phyloP scores from a whole-genome alignment of 2,113 vertebrate species.

The Scatophagus argus region DNA sequence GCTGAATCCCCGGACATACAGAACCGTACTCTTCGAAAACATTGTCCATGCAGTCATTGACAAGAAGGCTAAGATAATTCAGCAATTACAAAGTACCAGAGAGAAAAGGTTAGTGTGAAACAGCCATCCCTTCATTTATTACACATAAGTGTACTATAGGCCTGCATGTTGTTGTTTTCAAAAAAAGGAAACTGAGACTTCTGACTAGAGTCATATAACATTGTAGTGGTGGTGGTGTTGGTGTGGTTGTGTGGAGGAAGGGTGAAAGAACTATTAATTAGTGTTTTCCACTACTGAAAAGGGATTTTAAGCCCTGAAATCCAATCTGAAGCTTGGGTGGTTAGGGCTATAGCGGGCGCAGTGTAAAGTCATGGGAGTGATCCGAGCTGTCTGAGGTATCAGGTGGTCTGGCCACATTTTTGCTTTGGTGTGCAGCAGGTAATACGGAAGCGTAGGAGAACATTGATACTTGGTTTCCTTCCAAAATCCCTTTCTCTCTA shows the following conservation, averaged over 20 bases:
- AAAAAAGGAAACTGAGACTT: not conserved
- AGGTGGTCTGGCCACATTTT: conserved; percentile 36
- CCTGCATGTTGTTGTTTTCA: not conserved
- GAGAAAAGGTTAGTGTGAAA: conserved; percentile 48
- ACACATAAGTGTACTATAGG: not conserved
- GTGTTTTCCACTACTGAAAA: conserved; percentile 12
- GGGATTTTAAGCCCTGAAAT: conserved; percentile 47
- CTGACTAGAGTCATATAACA: not conserved
- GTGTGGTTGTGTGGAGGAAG: not conserved
- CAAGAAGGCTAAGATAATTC: conserved; percentile 7
- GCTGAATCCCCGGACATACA: conserved; percentile 53
- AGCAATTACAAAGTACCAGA: not conserved
- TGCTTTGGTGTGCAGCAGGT: conserved; percentile 41
- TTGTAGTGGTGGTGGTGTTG: not conserved
- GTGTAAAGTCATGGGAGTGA: conserved; percentile 35
- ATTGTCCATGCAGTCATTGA: conserved; percentile 76
- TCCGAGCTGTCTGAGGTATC: conserved; percentile 29
- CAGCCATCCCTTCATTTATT: conserved; percentile 19
- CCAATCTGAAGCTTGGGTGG: conserved; percentile 11
- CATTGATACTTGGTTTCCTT: conserved; percentile 19
- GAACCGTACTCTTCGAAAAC: conserved; percentile 7
- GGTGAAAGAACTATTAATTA: conserved; percentile 4
- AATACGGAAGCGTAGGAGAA: conserved; percentile 20
- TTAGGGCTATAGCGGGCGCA: conserved; percentile 13
- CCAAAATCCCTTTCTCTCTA: conserved; percentile 27